Evolutionary conservation across 1,140 invertebrate genomes (phyloP), one percentile per base, ranked within the genome.

Genomic region (Danaus melanippus): DNA sequence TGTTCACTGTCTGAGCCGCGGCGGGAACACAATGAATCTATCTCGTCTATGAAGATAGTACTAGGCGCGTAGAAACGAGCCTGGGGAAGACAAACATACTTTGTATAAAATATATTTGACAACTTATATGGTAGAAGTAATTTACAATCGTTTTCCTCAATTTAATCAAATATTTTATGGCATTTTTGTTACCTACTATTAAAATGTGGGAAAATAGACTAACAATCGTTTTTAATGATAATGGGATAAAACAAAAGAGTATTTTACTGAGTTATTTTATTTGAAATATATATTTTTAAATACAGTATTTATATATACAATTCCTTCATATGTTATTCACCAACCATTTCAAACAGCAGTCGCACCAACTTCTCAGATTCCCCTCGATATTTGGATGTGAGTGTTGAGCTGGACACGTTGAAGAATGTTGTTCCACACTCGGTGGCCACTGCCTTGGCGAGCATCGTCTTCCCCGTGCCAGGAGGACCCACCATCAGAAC

Each of bases 401-500:
- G 89, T 0, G 96, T 98, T 1, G 97, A 98, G 0, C 97, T 97
- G 11, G 97, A 98, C 6, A 99, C 97, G 88, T 98, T 99, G 84
- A 99, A 99, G 88, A 99, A 99, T 1, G 98, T 99, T 47, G 98
- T 99, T 12, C 96, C 95, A 88, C 98, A 99, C 89, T 99, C 98
- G 0, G 98, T 99, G 12, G 98, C 98, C 4, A 99, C 97, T 8
- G 98, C 98, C 89, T 99, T 99, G 11, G 98, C 98, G 46, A 99
- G 87, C 95, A 99, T 96, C 0, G 98, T 99, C 91, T 99, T 99
- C 10, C 98, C 98, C 3, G 98, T 99, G 15, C 15, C 15, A 15
- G 15, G 15, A 1, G 15, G 15, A 15, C 15, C 15, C 15, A 15
- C 15, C 15, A 45, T 98, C 52, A 99, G 79, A 8, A 99, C 97